A percentile compares a stretch with the other conserved stretches of the same genome.
Conservation (phyloP, 2,113 vertebrate species). For the Phaetusa simplex region DNA sequence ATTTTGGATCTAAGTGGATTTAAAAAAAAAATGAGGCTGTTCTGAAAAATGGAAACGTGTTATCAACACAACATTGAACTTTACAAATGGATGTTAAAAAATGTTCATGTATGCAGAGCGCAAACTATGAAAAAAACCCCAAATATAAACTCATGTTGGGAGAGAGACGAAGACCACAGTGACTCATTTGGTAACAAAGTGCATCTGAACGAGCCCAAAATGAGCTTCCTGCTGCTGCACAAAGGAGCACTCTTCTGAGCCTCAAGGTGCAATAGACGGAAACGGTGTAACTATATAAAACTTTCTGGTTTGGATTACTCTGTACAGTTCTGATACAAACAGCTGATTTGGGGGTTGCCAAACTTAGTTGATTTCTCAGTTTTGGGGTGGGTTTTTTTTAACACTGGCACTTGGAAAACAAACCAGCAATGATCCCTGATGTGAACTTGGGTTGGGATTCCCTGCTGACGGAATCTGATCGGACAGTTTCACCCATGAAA, state of each 20-base stretch:
- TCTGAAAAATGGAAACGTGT: background rate
- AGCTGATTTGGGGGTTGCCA: background rate
- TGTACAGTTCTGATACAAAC: background rate
- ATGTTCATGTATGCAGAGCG: background rate
- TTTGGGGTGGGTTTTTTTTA: background rate
- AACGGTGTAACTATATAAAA: fast-evolving
- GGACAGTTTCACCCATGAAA: background rate
- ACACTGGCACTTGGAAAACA: background rate
- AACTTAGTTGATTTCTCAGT: background rate
- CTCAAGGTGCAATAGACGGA: fast-evolving
- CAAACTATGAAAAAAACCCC: background rate
- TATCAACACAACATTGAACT: background rate
- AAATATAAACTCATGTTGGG: fast-evolving
- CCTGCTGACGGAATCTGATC: background rate
- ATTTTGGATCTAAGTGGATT: background rate
- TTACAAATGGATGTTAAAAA: background rate
- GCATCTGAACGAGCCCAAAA: background rate
- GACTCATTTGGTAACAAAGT: background rate
- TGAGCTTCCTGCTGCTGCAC: background rate
- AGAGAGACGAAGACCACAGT: background rate
- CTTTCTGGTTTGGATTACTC: background rate
- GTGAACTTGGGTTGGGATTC: background rate
- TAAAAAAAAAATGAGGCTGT: background rate
- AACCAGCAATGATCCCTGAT: background rate
- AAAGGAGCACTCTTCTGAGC: background rate